These are phyloP conservation scores for Myoxocephalus aenaeus DNA, from an alignment of 2,797 vertebrate genomes.

Conservation along the genomic window DNA sequence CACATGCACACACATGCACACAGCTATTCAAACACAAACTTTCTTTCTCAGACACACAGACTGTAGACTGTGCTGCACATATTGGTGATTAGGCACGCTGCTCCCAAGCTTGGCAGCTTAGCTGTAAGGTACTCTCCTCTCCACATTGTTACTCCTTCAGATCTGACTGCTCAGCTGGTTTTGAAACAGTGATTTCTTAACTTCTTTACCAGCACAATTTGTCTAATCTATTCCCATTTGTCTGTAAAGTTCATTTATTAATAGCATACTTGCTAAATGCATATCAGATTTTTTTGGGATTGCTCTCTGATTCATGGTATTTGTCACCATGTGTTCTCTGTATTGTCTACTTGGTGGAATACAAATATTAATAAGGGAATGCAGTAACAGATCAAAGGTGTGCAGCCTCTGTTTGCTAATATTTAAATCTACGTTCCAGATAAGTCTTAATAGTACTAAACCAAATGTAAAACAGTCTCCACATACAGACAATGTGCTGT, in stretches of 20 bases:
- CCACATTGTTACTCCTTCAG: slow-evolving; percentile 46
- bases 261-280: neutral
- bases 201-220: slow-evolving; percentile 20
- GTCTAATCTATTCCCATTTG: slow-evolving; percentile 30
- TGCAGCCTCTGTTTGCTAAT: neutral
- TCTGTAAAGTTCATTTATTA: slow-evolving; percentile 15
- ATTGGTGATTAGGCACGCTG: slow-evolving; percentile 54
- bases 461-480: slow-evolving; percentile 6
- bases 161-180: slow-evolving; percentile 67
- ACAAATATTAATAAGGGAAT: neutral
- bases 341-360: slow-evolving; percentile 1
- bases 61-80: slow-evolving; percentile 31
- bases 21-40: slow-evolving; percentile 56
- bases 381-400: neutral
- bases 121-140: slow-evolving; percentile 45
- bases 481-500: slow-evolving; percentile 32
- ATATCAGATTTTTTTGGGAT: slow-evolving; percentile 2
- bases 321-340: neutral
- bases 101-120: slow-evolving; percentile 52
- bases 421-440: neutral
- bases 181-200: slow-evolving; percentile 26
- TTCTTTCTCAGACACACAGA: slow-evolving; percentile 41
- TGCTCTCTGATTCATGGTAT: slow-evolving; percentile 7
- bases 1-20: slow-evolving; percentile 6
- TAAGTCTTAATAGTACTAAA: neutral